Evolutionary conservation across 1,140 invertebrate species (phyloP).

Genomic region (Tetramorium parvispinum): DNA sequence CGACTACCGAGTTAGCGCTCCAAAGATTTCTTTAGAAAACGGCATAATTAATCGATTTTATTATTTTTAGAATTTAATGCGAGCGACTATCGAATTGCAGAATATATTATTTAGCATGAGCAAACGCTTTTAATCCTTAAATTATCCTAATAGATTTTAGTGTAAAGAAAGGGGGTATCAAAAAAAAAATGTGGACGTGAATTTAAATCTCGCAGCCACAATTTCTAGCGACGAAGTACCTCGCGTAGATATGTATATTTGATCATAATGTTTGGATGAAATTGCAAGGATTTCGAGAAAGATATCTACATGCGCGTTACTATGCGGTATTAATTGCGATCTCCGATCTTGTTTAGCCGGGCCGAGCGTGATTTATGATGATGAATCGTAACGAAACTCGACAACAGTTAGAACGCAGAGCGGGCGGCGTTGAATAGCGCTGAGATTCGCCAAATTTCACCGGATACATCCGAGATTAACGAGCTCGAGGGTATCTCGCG

Average conservation of each 20-base stretch:
- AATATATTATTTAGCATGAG: not conserved
- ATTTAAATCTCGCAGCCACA: not conserved
- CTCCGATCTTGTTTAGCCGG: conserved; percentile 37
- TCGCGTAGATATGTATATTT: not conserved
- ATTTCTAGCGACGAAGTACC: not conserved
- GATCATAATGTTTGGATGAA: conserved; percentile 36
- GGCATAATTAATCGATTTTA: conserved; percentile 40
- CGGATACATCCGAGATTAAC: conserved; percentile 60
- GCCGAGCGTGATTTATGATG: conserved; percentile 56
- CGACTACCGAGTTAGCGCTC: not conserved
- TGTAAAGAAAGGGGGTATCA: not conserved
- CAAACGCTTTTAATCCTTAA: conserved; percentile 32
- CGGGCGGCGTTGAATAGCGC: conserved; percentile 26
- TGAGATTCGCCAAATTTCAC: conserved; percentile 56
- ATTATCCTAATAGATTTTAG: not conserved
- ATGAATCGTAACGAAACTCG: conserved; percentile 59
- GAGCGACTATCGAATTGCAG: conserved; percentile 6
- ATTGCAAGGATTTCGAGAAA: conserved; percentile 37
- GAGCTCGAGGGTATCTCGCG: conserved; percentile 43
- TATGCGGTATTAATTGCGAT: conserved; percentile 46
- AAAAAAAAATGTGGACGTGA: not conserved
- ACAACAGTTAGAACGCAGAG: conserved; percentile 30
- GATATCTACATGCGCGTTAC: conserved; percentile 28
- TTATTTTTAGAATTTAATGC: conserved; percentile 17
- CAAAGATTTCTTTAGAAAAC: not conserved